Percentiles rank a stretch among this genome's conserved stretches.
These are phyloP conservation scores for Junonia oenone DNA, from an alignment of 2,888 invertebrate genomes.

Conservation along the genomic window DNA sequence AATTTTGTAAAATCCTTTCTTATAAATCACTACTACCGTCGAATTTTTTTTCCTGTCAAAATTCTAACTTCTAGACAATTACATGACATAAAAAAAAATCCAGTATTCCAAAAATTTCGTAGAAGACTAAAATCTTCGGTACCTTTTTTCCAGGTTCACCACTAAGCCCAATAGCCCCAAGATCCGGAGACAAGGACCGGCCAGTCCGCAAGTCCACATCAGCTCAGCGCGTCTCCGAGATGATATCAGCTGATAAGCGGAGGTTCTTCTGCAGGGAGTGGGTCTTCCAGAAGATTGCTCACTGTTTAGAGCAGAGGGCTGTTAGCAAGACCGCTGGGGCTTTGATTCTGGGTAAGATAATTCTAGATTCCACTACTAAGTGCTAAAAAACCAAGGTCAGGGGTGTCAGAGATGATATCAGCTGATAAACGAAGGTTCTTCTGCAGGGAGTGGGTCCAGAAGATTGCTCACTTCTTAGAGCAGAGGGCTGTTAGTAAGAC, in stretches of 20 bases:
- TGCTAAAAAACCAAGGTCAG: too few species aligned
- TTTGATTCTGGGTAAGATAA: slow-evolving; percentile 85
- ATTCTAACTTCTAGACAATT: too few species aligned
- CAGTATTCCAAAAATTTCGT: too few species aligned
- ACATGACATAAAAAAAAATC: too few species aligned
- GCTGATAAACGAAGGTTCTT: slow-evolving; percentile 88
- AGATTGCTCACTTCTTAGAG: slow-evolving; percentile 94
- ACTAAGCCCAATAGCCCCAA: slow-evolving; percentile 53
- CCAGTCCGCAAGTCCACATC: slow-evolving; percentile 69
- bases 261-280: slow-evolving; percentile 95
- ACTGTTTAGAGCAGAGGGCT: slow-evolving; percentile 93
- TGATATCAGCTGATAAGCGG: slow-evolving; percentile 81
- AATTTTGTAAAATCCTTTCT: too few species aligned
- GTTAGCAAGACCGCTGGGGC: slow-evolving; percentile 93
- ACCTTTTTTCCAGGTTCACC: slow-evolving; percentile 46
- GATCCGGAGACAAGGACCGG: slow-evolving; percentile 49
- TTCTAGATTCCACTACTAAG: background rate
- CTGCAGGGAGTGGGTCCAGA: slow-evolving; percentile 97
- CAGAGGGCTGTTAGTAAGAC: slow-evolving; percentile 91
- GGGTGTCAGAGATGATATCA: slow-evolving; percentile 58
- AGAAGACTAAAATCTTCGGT: background rate
- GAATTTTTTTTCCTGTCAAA: too few species aligned
- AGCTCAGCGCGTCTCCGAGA: slow-evolving; percentile 58
- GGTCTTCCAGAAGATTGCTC: slow-evolving; percentile 95
- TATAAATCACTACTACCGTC: too few species aligned